phyloP scores from a whole-genome alignment of 2,888 invertebrate genomes.

The Watsonalla binaria region DNA sequence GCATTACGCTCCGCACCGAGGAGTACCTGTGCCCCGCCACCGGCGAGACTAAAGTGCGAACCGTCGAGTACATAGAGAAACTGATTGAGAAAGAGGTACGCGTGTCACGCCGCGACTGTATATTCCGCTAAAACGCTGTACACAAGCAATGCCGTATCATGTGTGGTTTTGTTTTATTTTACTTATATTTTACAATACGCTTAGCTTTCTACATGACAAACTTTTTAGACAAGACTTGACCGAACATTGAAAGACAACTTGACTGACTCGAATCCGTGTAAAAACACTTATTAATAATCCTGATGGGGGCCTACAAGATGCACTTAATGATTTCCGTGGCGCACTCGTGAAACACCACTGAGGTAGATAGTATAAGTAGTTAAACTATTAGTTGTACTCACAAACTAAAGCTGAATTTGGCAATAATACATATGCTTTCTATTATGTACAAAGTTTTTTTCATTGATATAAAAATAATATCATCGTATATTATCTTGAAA shows the following conservation, averaged over 20 bases:
- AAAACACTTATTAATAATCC: constrained; percentile 30
- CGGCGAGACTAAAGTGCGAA: constrained; percentile 91
- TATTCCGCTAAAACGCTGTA: constrained; percentile 69
- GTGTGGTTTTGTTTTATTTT: constrained; percentile 55
- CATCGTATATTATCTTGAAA: not conserved
- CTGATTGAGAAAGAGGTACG: constrained; percentile 96
- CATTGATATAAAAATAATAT: not conserved
- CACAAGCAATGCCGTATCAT: constrained; percentile 67
- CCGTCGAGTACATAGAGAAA: constrained; percentile 96
- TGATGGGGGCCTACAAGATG: constrained; percentile 33
- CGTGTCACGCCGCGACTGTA: constrained; percentile 55
- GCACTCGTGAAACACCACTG: constrained; percentile 37
- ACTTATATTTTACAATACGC: constrained; percentile 50
- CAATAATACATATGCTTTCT: not conserved
- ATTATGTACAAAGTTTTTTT: not conserved
- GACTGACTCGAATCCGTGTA: constrained; percentile 36
- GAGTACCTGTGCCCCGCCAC: constrained; percentile 92
- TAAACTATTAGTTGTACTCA: constrained; percentile 30
- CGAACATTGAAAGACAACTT: constrained; percentile 13
- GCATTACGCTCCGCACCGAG: constrained; percentile 92
- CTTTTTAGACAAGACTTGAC: constrained; percentile 21
- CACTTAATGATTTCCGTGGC: constrained; percentile 36
- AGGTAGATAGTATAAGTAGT: constrained; percentile 29
- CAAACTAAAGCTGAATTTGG: constrained; percentile 12
- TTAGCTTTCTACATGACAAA: constrained; percentile 65